Conservation (phyloP, 1,140 invertebrate species). For the Vollenhovia emeryi region DNA sequence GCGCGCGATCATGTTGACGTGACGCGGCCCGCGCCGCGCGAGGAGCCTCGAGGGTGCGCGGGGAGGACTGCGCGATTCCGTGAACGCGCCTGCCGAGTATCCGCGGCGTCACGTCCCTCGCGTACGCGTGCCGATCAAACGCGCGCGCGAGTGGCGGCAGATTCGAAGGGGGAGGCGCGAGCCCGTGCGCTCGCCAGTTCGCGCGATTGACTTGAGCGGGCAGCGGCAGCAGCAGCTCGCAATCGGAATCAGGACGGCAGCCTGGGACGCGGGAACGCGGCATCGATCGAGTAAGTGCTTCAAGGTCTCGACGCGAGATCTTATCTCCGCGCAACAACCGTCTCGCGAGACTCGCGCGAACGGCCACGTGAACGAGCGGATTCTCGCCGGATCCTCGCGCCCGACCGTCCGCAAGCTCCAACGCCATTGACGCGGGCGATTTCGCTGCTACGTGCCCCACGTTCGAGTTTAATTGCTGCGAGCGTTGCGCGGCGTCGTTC, state of each 20-base stretch:
- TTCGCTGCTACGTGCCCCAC: not conserved
- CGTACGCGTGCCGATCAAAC: not conserved
- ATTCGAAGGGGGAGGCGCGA: slow-evolving; percentile 29
- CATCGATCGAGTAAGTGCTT: slow-evolving; percentile 43
- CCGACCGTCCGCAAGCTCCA: no score
- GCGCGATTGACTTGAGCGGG: no score
- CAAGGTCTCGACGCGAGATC: slow-evolving; percentile 10
- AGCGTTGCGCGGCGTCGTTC: no score
- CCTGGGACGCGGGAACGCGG: slow-evolving; percentile 15
- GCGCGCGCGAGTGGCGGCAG: slow-evolving; percentile 56
- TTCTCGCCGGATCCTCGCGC: no score
- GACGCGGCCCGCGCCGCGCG: slow-evolving; percentile 30
- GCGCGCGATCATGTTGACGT: slow-evolving; percentile 61
- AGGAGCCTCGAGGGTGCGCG: not conserved
- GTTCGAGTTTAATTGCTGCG: not conserved
- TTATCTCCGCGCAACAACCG: not conserved
- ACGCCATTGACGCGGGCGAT: not conserved
- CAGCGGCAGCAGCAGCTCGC: not conserved
- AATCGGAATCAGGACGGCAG: not conserved
- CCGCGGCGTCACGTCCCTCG: not conserved
- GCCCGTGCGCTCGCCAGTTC: no score
- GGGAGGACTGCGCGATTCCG: slow-evolving; percentile 1
- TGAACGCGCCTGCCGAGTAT: slow-evolving; percentile 2
- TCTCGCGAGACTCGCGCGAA: not conserved
- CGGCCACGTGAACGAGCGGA: not conserved